A percentile compares a stretch with the other conserved stretches of the same genome.
Evolutionary conservation across 2,888 invertebrate species (phyloP).

Genomic region (Oligia fasciuncula): DNA sequence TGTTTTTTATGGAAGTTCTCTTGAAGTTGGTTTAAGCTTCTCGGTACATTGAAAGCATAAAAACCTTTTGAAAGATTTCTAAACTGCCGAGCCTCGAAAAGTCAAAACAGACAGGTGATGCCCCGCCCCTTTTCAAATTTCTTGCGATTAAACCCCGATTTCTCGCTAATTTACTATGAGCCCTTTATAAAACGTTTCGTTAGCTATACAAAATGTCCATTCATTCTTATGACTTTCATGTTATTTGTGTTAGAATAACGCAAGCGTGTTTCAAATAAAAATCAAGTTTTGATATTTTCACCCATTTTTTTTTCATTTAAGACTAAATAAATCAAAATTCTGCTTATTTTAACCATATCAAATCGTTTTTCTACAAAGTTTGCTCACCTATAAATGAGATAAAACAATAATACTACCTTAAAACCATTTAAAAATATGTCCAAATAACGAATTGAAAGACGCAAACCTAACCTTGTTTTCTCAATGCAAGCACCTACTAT

Average conservation of each 20-base stretch:
- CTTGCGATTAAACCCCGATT: not conserved
- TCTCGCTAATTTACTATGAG: no score
- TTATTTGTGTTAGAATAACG: not conserved
- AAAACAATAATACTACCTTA: not conserved
- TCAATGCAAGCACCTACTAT: constrained; percentile 8
- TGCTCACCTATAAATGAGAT: not conserved
- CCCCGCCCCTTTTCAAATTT: not conserved
- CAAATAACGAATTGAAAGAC: not conserved
- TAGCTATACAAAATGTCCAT: no score
- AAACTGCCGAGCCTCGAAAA: not conserved
- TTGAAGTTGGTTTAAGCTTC: not conserved
- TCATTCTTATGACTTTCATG: not conserved
- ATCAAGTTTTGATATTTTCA: not conserved
- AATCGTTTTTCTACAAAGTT: not conserved
- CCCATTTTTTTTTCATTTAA: not conserved
- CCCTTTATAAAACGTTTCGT: not conserved
- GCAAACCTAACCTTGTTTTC: not conserved
- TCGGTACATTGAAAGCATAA: not conserved
- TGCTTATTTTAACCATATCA: not conserved
- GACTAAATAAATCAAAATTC: not conserved
- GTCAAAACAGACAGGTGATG: no score
- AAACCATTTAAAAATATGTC: not conserved
- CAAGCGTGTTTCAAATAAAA: not conserved
- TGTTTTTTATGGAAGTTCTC: not conserved
- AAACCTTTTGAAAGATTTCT: not conserved